Evolutionary conservation across 1,140 invertebrate genomes (phyloP).

Genomic region (Drosophila bocki): DNA sequence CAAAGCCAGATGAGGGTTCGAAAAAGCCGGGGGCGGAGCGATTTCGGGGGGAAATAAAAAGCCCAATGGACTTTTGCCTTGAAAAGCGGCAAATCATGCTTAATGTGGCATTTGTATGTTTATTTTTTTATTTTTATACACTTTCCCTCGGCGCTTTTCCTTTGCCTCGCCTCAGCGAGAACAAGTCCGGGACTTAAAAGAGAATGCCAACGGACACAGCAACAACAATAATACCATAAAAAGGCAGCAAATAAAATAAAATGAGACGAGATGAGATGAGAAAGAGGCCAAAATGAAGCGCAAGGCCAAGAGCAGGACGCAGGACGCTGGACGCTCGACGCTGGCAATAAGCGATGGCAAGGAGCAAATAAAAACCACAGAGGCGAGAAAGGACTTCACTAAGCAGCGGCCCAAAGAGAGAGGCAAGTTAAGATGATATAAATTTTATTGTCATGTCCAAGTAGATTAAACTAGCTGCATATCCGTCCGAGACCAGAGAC

Average conservation of each 20-base stretch:
- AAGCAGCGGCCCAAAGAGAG: conserved; percentile 50
- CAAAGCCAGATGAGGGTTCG: conserved; percentile 43
- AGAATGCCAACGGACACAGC: conserved; percentile 60
- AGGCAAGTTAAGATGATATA: conserved; percentile 75
- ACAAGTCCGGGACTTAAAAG: conserved; percentile 72
- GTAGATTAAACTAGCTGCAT: conserved; percentile 83
- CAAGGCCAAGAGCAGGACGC: conserved; percentile 23
- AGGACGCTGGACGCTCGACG: no score
- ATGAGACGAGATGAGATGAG: conserved; percentile 43
- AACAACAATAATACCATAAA: conserved; percentile 66
- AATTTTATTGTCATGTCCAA: conserved; percentile 84
- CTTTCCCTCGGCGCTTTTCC: conserved; percentile 34
- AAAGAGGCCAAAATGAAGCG: conserved; percentile 26
- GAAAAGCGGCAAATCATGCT: conserved; percentile 81
- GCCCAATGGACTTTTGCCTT: conserved; percentile 61
- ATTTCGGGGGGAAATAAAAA: conserved; percentile 30
- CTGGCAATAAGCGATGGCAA: conserved; percentile 38
- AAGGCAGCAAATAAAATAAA: conserved; percentile 76
- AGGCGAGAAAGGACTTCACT: conserved; percentile 79
- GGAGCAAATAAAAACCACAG: conserved; percentile 77
- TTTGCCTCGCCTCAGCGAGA: conserved; percentile 48
- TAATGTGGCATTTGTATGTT: conserved; percentile 80
- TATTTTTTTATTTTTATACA: conserved; percentile 62
- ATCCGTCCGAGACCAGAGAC: conserved; percentile 33
- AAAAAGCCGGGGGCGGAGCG: neutral